A percentile compares a stretch with the other conserved stretches of the same genome.
Evolutionary conservation across 2,113 vertebrate species (phyloP).

Genomic region (Lichenostomus cassidix): DNA sequence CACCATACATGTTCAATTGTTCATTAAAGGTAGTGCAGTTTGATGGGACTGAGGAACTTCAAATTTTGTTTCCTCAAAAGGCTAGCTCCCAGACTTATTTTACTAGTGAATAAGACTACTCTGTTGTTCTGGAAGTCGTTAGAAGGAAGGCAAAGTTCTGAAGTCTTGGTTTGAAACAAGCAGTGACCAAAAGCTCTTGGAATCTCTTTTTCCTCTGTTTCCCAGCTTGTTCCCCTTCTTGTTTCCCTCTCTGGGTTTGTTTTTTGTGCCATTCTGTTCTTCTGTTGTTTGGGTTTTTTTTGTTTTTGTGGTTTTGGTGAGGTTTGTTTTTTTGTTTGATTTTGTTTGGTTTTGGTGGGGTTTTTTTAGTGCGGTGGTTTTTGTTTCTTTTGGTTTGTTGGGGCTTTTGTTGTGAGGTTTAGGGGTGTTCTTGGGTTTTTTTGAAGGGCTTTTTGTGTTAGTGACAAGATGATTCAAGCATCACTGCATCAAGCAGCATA

Average conservation of each 20-base stretch:
- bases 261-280: not conserved
- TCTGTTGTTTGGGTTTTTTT: not conserved
- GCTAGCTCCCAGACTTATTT: not conserved
- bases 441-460: not conserved
- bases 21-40: not conserved
- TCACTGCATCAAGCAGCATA: not conserved
- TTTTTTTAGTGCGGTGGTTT: not conserved
- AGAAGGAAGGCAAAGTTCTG: not conserved
- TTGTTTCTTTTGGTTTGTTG: not conserved
- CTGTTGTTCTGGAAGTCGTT: not conserved
- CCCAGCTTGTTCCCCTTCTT: accelerated
- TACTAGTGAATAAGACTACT: not conserved
- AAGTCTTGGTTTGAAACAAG: not conserved
- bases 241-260: too few species aligned
- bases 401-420: not conserved
- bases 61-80: not conserved
- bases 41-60: not conserved
- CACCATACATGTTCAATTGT: not conserved
- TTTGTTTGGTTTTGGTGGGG: not conserved
- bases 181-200: not conserved
- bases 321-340: not conserved
- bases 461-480: not conserved
- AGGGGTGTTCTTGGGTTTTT: not conserved
- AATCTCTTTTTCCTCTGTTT: not conserved
- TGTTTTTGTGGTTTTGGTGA: not conserved